phyloP scores from a whole-genome alignment of 2,888 invertebrate species.

The Anarsia innoxiella region DNA sequence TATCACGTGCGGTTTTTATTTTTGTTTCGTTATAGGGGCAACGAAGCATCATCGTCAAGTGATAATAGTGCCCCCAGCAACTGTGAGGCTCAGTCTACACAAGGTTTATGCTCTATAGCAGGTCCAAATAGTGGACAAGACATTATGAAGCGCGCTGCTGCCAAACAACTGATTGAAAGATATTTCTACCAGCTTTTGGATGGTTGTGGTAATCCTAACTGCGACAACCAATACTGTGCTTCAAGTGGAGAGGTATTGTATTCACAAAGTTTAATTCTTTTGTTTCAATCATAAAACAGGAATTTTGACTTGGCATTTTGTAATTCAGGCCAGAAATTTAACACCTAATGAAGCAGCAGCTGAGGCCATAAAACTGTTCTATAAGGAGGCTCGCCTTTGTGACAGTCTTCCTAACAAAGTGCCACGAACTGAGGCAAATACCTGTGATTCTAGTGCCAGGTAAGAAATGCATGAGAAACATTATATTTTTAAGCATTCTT shows the following conservation, averaged over 20 bases:
- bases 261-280: no score
- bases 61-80: conserved; percentile 48
- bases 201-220: conserved; percentile 93
- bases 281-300: background rate
- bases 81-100: conserved; percentile 40
- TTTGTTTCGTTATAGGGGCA: conserved; percentile 50
- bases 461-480: no score
- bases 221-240: conserved; percentile 91
- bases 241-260: conserved; percentile 91
- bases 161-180: conserved; percentile 90
- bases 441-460: conserved; percentile 57
- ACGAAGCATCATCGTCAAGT: conserved; percentile 72
- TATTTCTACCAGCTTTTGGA: conserved; percentile 95
- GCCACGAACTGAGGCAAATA: conserved; percentile 74
- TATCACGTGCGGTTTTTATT: conserved; percentile 21
- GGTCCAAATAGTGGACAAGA: conserved; percentile 58
- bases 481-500: no score
- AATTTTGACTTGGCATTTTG: background rate
- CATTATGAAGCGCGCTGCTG: conserved; percentile 85
- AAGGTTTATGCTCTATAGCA: conserved; percentile 52
- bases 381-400: conserved; percentile 89
- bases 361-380: conserved; percentile 89
- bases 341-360: conserved; percentile 94
- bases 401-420: conserved; percentile 83
- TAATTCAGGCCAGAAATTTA: conserved; percentile 78